Conservation (phyloP, 1,140 invertebrate species). For the Hylaeus anthracinus region DNA sequence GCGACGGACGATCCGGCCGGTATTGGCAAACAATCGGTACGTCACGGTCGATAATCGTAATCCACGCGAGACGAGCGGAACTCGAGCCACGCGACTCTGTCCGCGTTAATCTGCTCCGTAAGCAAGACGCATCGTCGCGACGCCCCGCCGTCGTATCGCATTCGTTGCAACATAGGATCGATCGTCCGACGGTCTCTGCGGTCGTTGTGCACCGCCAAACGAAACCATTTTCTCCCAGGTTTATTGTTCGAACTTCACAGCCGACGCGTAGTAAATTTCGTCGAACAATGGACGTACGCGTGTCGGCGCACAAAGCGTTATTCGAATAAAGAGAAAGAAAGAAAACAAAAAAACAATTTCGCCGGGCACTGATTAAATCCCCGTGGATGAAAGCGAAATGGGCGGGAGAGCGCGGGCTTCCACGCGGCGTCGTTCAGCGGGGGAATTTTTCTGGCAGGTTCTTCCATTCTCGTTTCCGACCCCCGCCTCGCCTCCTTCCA, state of each 20-base stretch:
- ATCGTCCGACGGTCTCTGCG: not conserved
- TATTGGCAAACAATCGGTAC: conserved; percentile 2
- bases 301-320: not conserved
- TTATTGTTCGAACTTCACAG: not conserved
- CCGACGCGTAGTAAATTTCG: not conserved
- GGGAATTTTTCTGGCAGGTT: not conserved
- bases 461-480: not conserved
- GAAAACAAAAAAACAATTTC: conserved; percentile 11
- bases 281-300: not conserved
- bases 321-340: not conserved
- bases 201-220: not conserved
- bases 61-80: not conserved
- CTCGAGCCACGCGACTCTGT: not conserved
- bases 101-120: conserved; percentile 3
- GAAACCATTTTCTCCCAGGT: not conserved
- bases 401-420: not conserved
- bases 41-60: not conserved
- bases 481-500: not conserved
- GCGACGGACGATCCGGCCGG: not conserved
- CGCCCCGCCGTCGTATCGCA: no score
- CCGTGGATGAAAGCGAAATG: not conserved
- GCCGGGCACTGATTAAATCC: conserved; percentile 20
- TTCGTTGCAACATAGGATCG: not conserved
- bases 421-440: not conserved
- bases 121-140: not conserved